Evolutionary conservation across 2,113 vertebrate genomes (phyloP).

Genomic region (Asarcornis scutulata): DNA sequence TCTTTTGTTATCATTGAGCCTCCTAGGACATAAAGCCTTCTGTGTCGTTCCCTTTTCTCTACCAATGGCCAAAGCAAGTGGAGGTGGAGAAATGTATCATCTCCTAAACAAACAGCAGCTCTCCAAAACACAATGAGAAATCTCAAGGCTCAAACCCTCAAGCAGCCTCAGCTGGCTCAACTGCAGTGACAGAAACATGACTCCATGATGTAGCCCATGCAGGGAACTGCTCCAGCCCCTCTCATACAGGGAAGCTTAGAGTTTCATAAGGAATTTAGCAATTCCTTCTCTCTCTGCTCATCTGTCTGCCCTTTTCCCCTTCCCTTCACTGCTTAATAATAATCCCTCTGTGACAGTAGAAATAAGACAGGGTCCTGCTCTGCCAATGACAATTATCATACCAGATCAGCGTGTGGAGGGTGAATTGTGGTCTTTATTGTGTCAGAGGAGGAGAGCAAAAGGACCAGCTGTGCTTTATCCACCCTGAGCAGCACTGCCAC

Average conservation of each 20-base stretch:
- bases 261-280: neutral
- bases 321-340: neutral
- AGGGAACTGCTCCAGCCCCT: neutral
- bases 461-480: neutral
- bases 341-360: neutral
- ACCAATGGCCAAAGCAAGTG: neutral
- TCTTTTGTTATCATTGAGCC: neutral
- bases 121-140: neutral
- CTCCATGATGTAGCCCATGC: accelerated
- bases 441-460: neutral
- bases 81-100: neutral
- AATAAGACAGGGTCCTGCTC: neutral
- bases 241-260: neutral
- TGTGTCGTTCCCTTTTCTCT: neutral
- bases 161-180: neutral
- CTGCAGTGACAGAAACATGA: neutral
- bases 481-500: neutral
- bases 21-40: neutral
- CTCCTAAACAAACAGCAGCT: neutral
- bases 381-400: neutral
- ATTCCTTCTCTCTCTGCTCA: neutral
- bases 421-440: neutral
- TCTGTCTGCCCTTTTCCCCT: neutral
- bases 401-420: neutral
- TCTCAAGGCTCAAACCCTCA: accelerated